phyloP scores from a whole-genome alignment of 1,140 invertebrate species.

The Philaenus spumarius region DNA sequence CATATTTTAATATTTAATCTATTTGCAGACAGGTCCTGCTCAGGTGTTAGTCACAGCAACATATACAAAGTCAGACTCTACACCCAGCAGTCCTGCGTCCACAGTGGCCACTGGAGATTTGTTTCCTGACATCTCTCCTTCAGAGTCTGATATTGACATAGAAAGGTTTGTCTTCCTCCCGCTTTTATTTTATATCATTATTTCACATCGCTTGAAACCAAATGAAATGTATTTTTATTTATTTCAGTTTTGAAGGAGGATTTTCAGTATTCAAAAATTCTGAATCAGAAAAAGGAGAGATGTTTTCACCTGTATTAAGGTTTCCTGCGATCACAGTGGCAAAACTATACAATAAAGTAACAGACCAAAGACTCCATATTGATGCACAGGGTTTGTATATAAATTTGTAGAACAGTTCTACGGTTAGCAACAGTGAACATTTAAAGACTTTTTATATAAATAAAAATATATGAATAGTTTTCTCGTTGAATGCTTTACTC shows the following conservation, averaged over 20 bases:
- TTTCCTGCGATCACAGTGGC: constrained; percentile 46
- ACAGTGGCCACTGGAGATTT: constrained; percentile 23
- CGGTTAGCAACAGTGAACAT: no score
- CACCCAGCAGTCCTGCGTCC: constrained; percentile 50
- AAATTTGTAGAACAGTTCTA: no score
- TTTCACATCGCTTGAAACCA: no score
- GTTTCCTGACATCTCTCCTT: constrained; percentile 22
- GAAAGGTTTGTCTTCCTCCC: constrained; percentile 30
- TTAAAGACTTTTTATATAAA: no score
- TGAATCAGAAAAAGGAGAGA: constrained; percentile 17
- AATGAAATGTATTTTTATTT: neutral
- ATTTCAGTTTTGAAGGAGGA: constrained; percentile 35
- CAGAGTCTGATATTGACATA: constrained; percentile 31
- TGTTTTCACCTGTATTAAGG: constrained; percentile 36
- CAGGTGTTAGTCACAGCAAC: constrained; percentile 45
- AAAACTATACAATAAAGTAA: constrained; percentile 48
- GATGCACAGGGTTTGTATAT: constrained; percentile 42
- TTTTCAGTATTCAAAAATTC: constrained; percentile 32
- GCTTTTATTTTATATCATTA: no score
- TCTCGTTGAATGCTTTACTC: no score
- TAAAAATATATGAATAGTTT: no score
- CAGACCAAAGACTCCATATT: constrained; percentile 54
- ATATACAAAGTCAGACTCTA: constrained; percentile 50
- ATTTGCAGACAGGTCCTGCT: constrained; percentile 36
- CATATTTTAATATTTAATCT: neutral